Base-by-base conservation (phyloP, 92 coral and sea anemone genomes). In the Pocillopora grandis region DNA sequence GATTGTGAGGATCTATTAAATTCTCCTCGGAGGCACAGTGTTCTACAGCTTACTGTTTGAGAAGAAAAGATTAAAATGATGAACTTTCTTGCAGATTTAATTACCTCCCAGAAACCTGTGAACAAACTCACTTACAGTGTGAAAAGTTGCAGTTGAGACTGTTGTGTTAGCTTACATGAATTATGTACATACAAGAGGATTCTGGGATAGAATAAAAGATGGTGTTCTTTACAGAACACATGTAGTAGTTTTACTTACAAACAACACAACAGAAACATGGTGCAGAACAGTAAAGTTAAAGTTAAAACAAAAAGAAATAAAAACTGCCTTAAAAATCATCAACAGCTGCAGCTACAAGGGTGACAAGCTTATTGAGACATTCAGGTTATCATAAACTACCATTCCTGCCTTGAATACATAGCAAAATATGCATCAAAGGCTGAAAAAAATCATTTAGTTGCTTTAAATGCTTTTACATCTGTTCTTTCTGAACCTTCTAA, bases 371-470 rank as follows among this genome's bases (percentile, higher is more conserved):
- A 88, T 71, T 83, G 83, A 49, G 90, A 87, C 61, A 88, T 89
- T 71, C 91, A 83, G 33, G 87, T 83, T 10, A 88, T 83, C 52
- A 88, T 71, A 19, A 82, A 88, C 68, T 84, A 88, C 65, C 91
- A 84, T 78, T 84, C 86, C 58, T 88, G 91, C 80, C 12, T 90
- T 37, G 91, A 90, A 80, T 87, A 87, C 79, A 72, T 87, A 62
- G 88, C 89, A 61, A 90, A 90, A 70, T 87, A 90, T 87, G 83
- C 91, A 56, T 87, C 89, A 19, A 90, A 87, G 56, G 87, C 61
- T 33, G 93, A 87, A 56, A 84, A 83, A 87, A 79, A 66, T 36
- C 87, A 91, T 56, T 81, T 89, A 23, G 91, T 90, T 66, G 88
- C 80, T 3, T 82, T 57, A 73, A 81, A 87, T 42, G 86, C 91